These are phyloP conservation scores for Hoplostethus mediterraneus DNA, from an alignment of 2,797 vertebrate species.

Conservation along the genomic window DNA sequence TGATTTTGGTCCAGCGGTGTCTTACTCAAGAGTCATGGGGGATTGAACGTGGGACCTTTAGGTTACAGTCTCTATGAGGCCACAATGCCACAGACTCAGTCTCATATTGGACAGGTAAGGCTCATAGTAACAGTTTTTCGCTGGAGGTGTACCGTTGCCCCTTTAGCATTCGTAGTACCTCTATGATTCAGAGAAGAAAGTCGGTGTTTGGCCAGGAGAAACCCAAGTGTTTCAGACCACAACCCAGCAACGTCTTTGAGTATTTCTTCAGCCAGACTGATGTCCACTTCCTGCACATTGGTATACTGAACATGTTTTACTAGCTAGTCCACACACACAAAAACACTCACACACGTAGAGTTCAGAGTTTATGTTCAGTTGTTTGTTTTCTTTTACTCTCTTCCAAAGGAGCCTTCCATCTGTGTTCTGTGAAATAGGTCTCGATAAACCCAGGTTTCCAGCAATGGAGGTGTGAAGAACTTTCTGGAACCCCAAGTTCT, in stretches of 20 bases:
- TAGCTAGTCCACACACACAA: neutral
- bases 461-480: neutral
- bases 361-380: slow-evolving; percentile 24
- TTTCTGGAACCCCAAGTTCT: neutral
- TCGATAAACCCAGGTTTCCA: slow-evolving; percentile 11
- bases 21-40: neutral
- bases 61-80: neutral
- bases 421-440: neutral
- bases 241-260: slow-evolving; percentile 12
- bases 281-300: neutral
- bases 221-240: slow-evolving; percentile 30
- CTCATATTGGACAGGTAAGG: neutral
- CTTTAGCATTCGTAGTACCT: slow-evolving; percentile 10
- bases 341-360: neutral
- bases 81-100: neutral
- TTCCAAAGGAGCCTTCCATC: slow-evolving; percentile 8
- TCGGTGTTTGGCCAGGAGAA: slow-evolving; percentile 7
- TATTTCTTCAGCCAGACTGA: neutral
- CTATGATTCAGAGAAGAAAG: slow-evolving; percentile 4
- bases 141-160: slow-evolving; percentile 9
- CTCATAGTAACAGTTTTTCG: neutral
- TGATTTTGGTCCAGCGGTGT: neutral
- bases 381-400: slow-evolving; percentile 12
- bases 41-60: neutral
- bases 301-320: slow-evolving; percentile 11